phyloP scores from a whole-genome alignment of 2,797 vertebrate genomes.

The Notolabrus celidotus region DNA sequence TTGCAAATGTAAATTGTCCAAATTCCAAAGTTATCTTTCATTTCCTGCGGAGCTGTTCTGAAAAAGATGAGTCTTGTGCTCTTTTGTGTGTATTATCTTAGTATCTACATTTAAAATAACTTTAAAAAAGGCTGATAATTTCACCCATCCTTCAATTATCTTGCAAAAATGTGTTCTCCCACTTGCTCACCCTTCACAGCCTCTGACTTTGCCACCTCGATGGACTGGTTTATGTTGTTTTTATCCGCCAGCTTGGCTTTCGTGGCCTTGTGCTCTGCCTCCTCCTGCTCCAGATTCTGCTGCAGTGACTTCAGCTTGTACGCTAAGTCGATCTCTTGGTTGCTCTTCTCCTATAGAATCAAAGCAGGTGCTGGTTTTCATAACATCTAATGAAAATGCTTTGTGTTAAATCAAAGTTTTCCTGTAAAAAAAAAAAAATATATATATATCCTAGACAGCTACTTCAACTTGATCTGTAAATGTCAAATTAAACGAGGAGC shows the following conservation, averaged over 20 bases:
- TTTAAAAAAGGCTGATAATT: no score
- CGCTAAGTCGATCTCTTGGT: constrained; percentile 96
- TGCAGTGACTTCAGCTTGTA: constrained; percentile 95
- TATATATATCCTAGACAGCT: background rate
- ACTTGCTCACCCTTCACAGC: constrained; percentile 90
- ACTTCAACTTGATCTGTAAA: background rate
- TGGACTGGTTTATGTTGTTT: constrained; percentile 92
- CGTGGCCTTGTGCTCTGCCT: constrained; percentile 92
- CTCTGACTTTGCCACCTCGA: constrained; percentile 95
- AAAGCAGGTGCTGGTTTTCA: background rate
- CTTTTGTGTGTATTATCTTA: background rate
- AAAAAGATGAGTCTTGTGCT: background rate
- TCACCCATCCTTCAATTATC: background rate
- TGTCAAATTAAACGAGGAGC: background rate
- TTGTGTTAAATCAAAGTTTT: background rate
- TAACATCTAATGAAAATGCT: background rate
- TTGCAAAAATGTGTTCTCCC: background rate
- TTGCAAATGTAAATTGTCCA: constrained; percentile 8
- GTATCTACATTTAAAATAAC: no score
- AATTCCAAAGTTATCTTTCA: background rate
- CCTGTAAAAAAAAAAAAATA: no score
- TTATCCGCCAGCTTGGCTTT: constrained; percentile 93
- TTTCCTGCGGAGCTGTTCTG: constrained; percentile 4
- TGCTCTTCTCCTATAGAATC: constrained; percentile 90
- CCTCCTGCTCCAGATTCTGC: constrained; percentile 95